A percentile compares a stretch with the other conserved stretches of the same genome.
These are phyloP conservation scores for Phodopus roborovskii DNA, from an alignment of 2,113 vertebrate species.

Conservation along the genomic window DNA sequence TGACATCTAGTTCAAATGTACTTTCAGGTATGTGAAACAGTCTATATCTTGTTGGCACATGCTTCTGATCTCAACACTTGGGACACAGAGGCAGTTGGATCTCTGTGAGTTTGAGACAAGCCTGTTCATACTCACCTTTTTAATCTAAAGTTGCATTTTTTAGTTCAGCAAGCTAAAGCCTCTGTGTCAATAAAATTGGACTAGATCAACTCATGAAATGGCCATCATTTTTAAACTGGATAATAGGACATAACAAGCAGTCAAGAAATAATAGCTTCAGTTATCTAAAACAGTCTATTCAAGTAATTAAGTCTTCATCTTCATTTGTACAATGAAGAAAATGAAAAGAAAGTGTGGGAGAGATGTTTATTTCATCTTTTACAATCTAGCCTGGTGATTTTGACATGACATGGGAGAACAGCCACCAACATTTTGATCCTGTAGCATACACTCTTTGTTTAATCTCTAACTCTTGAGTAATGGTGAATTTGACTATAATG, in stretches of 20 bases:
- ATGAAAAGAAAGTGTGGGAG: not conserved
- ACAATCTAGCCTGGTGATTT: not conserved
- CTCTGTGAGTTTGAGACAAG: too few relatives aligned
- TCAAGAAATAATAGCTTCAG: not conserved
- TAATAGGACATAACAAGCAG: not conserved
- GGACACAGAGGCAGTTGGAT: too few relatives aligned
- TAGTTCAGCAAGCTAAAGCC: not conserved
- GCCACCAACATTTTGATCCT: not conserved
- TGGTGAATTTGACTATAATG: not conserved
- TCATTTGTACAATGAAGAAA: not conserved
- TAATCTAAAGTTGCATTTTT: not conserved
- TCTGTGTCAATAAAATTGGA: not conserved
- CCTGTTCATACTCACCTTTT: not conserved
- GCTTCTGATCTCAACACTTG: too few relatives aligned
- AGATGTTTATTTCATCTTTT: not conserved
- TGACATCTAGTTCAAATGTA: not conserved
- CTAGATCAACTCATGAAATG: not conserved
- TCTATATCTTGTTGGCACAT: not conserved
- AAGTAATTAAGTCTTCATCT: not conserved
- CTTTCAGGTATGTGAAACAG: too few relatives aligned
- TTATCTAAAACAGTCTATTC: not conserved
- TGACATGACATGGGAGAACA: not conserved
- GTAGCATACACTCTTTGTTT: rapidly evolving
- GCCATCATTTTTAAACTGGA: slow-evolving; percentile 7
- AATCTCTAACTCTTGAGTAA: not conserved